These are phyloP conservation scores for Magallana gigas DNA, from an alignment of 1,140 invertebrate genomes.

Conservation along the genomic window DNA sequence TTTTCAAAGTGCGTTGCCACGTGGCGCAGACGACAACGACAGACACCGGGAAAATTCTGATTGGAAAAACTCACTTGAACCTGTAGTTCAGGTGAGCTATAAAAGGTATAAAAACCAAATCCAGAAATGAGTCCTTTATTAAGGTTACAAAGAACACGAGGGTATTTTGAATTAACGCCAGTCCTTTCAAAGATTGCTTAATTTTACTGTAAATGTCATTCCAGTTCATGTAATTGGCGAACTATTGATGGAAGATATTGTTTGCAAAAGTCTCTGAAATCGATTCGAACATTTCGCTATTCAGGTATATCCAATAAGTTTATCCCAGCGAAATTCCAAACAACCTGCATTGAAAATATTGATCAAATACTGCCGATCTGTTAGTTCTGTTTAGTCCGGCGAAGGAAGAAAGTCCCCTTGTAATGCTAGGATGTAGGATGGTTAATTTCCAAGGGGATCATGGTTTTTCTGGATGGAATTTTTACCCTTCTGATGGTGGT, in stretches of 20 bases:
- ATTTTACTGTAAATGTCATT: background rate
- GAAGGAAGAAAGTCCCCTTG: background rate
- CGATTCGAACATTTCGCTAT: slow-evolving; percentile 18
- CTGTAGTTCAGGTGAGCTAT: too few relatives aligned
- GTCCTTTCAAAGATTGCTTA: too few relatives aligned
- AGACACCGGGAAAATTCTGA: too few relatives aligned
- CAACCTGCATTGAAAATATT: slow-evolving; percentile 25
- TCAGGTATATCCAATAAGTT: slow-evolving; percentile 33
- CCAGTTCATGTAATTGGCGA: background rate
- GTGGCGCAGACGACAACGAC: too few relatives aligned
- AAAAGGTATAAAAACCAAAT: too few relatives aligned
- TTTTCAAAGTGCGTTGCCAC: too few relatives aligned
- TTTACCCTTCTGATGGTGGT: background rate
- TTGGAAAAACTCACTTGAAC: too few relatives aligned
- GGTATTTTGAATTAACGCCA: too few relatives aligned
- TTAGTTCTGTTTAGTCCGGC: background rate
- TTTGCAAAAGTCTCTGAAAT: slow-evolving; percentile 11
- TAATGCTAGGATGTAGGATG: background rate
- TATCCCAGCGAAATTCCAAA: slow-evolving; percentile 21
- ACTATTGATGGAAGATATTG: slow-evolving; percentile 19
- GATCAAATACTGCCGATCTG: background rate
- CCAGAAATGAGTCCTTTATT: too few relatives aligned
- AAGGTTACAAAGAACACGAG: too few relatives aligned
- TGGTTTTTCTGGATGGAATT: background rate
- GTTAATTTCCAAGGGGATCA: background rate